phyloP scores from a whole-genome alignment of 2,113 vertebrate species.

The Salvator merianae region DNA sequence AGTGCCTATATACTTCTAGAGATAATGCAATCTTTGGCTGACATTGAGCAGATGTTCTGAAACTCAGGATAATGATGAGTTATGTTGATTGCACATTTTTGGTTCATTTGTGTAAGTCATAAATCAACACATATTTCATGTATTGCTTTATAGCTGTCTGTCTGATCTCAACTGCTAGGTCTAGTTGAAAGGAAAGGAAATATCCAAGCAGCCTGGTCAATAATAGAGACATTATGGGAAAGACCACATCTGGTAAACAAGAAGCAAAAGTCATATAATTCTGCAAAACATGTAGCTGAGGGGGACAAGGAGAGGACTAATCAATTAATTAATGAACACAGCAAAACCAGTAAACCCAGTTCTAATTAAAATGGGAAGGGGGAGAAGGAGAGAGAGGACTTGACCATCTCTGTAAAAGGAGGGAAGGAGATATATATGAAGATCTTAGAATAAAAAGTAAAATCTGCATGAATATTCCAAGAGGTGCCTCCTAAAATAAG shows the following conservation, averaged over 20 bases:
- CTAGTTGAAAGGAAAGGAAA: background rate
- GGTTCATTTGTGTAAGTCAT: background rate
- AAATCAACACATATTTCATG: background rate
- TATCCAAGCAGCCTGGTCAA: background rate
- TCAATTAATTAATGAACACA: conserved; percentile 53
- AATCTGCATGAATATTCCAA: conserved; percentile 34
- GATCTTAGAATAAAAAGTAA: conserved; percentile 10
- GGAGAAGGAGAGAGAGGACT: conserved; percentile 6
- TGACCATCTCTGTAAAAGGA: background rate
- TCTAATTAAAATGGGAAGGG: conserved; percentile 49
- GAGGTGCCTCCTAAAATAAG: conserved; percentile 43
- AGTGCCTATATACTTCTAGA: too few relatives aligned
- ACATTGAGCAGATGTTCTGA: background rate
- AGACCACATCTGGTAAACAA: background rate
- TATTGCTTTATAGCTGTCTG: background rate
- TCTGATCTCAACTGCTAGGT: background rate
- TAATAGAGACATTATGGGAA: background rate
- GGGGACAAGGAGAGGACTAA: background rate
- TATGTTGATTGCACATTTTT: background rate
- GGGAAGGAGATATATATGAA: background rate
- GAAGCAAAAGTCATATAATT: conserved; percentile 26
- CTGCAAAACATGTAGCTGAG: conserved; percentile 7
- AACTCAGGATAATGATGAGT: background rate
- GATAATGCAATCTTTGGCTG: background rate
- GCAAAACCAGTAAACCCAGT: conserved; percentile 41